Evolutionary conservation across 1,140 invertebrate species (phyloP), one percentile per base, ranked within the genome.

Genomic region (Magallana gigas): DNA sequence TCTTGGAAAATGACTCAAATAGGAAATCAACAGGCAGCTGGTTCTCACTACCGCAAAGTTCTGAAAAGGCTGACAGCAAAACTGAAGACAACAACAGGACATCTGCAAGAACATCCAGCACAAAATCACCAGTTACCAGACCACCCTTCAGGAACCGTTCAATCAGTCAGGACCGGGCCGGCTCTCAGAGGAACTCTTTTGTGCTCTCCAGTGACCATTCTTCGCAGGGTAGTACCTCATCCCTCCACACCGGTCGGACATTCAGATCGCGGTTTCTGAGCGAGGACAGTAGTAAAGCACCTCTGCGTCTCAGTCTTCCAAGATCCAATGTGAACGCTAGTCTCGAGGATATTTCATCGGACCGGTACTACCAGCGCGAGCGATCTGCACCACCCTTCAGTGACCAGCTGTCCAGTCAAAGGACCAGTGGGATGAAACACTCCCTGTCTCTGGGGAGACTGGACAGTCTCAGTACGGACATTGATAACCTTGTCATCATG

Each of bases 401-500:
- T 62, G 48, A 71, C 68, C 68, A 71, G 18, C 36, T 18, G 68
- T 71, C 68, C 29, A 23, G 68, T 71, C 68, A 29, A 71, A 29
- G 23, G 11, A 71, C 18, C 11, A 29, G 68, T 11, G 68, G 68
- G 18, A 71, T 89, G 48, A 81, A 81, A 23, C 68, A 85, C 16
- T 80, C 91, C 0, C 18, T 85, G 11, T 92, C 89, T 6, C n/a
- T 88, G 11, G 88, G 88, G 36, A 80, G 90, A 7, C 88, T 91
- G 7, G 91, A 93, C 57, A 90, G 91, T 58, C 60, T 90, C 7
- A 90, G 85, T 36, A 85, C 48, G 11, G 91, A 93, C 6, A 62
- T 90, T 5, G 89, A 92, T 12, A 92, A 90, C 80, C 85, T 92
- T 9, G 90, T 92, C 36, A 90, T 92, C 14, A 92, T 92, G 91